These are phyloP conservation scores for Muntiacus muntjak DNA, from an alignment of 2,113 vertebrate species.

Conservation along the genomic window DNA sequence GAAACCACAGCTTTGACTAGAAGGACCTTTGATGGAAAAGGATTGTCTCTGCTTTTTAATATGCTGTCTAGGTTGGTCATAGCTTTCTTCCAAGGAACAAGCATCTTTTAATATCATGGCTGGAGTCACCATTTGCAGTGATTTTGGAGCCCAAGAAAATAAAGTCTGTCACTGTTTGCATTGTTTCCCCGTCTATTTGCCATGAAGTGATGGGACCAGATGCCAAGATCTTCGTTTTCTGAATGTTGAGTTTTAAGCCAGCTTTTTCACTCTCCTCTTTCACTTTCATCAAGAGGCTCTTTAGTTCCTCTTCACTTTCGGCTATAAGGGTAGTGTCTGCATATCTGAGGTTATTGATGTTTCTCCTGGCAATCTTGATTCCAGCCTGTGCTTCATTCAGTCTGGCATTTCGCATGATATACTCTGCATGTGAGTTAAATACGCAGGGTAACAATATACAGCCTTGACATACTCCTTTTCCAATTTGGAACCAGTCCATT, in stretches of 20 bases:
- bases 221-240: not conserved
- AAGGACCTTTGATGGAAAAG: not conserved
- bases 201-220: not conserved
- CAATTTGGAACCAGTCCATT: not conserved
- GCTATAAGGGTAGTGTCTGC: not conserved
- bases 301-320: not conserved
- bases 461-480: not conserved
- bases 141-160: not conserved
- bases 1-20: not conserved
- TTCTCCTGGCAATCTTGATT: not conserved
- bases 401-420: not conserved
- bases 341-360: not conserved
- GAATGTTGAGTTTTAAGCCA: not conserved
- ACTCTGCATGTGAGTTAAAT: not conserved
- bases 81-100: not conserved
- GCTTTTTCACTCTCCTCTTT: not conserved
- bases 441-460: not conserved
- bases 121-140: not conserved
- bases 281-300: not conserved
- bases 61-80: not conserved
- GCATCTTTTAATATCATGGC: not conserved
- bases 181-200: not conserved
- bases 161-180: not conserved
- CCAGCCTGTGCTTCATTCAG: not conserved
- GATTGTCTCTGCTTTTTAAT: not conserved